A percentile compares a stretch with the other conserved stretches of the same genome.
These are phyloP conservation scores for Apamea anceps DNA, from an alignment of 2,888 invertebrate species.

Conservation along the genomic window DNA sequence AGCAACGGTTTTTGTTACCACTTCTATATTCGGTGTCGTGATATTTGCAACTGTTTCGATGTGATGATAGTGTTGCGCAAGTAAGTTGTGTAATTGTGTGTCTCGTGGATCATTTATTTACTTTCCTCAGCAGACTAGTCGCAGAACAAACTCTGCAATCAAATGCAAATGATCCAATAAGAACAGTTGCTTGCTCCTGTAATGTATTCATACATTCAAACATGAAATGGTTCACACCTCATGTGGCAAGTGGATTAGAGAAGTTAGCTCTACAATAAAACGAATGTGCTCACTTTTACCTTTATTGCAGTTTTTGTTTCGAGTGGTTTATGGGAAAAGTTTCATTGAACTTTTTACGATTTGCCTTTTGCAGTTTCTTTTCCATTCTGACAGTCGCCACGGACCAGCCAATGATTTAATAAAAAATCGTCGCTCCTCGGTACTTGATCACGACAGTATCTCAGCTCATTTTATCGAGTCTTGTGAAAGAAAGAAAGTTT, in stretches of 20 bases:
- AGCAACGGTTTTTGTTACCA: conserved; percentile 14
- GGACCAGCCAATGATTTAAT: conserved; percentile 9
- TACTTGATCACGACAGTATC: neutral
- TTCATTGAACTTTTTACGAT: conserved; percentile 26
- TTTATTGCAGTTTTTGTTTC: conserved; percentile 40
- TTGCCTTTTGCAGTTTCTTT: conserved; percentile 22
- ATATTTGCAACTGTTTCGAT: conserved; percentile 33
- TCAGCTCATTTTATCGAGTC: conserved; percentile 21
- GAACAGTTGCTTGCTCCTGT: conserved; percentile 36
- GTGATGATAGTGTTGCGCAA: conserved; percentile 22
- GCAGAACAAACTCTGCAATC: conserved; percentile 31
- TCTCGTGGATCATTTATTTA: conserved; percentile 53
- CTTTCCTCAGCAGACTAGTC: conserved; percentile 35
- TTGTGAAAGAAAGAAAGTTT: conserved; percentile 53
- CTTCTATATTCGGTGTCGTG: conserved; percentile 25
- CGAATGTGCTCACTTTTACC: conserved; percentile 44
- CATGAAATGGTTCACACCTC: conserved; percentile 54
- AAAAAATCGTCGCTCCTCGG: neutral
- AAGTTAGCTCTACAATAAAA: conserved; percentile 33
- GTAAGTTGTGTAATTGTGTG: conserved; percentile 45
- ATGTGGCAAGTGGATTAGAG: conserved; percentile 62
- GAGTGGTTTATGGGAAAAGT: conserved; percentile 53
- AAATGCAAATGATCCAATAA: conserved; percentile 53
- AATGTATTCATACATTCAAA: conserved; percentile 55
- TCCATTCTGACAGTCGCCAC: conserved; percentile 9